Conservation (phyloP, 2,797 vertebrate species). For the Chrysolophus pictus region DNA sequence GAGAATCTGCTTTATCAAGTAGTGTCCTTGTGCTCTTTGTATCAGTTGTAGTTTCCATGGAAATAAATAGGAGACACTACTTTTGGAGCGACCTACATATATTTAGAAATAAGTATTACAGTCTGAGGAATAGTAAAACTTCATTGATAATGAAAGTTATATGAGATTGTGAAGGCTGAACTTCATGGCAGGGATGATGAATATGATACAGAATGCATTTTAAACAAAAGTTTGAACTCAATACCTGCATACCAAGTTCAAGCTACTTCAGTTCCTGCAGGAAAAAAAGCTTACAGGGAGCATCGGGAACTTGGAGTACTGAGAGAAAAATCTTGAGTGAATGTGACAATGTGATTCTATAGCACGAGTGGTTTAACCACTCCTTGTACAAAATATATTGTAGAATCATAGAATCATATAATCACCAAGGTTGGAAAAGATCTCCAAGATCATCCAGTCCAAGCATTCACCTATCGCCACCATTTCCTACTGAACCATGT, state of each 20-base stretch:
- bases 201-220: not conserved
- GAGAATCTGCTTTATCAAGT: too few relatives aligned
- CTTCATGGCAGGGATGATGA: not conserved
- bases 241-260: not conserved
- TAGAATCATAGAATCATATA: too few relatives aligned
- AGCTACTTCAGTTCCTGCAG: not conserved
- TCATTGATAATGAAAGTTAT: not conserved
- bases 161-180: not conserved
- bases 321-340: not conserved
- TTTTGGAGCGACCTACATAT: too few relatives aligned
- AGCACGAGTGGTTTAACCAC: not conserved
- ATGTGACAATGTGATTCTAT: not conserved
- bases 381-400: fast-evolving
- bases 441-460: too few relatives aligned
- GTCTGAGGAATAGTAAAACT: not conserved
- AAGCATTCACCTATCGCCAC: too few relatives aligned
- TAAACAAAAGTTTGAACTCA: not conserved
- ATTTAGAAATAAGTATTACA: not conserved
- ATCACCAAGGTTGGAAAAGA: too few relatives aligned
- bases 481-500: too few relatives aligned
- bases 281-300: not conserved
- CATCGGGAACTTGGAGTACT: not conserved
- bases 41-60: too few relatives aligned
- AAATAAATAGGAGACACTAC: too few relatives aligned
- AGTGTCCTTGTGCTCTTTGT: too few relatives aligned